These are phyloP conservation scores for Dicerorhinus sumatrensis DNA, from an alignment of 2,113 vertebrate species.

Conservation along the genomic window DNA sequence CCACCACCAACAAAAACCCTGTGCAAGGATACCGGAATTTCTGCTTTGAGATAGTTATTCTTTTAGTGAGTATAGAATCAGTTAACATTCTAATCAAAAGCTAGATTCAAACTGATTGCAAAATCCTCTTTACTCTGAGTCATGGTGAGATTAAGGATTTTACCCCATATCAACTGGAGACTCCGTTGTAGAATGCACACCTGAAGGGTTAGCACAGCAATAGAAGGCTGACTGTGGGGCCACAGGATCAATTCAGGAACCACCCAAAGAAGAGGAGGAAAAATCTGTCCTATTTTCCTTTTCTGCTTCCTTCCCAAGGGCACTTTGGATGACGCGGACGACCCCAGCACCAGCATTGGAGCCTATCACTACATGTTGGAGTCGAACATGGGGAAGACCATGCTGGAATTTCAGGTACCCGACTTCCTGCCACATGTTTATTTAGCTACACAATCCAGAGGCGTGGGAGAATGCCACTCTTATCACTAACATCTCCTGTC, in stretches of 20 bases:
- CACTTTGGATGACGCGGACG: slow-evolving; percentile 89
- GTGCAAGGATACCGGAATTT: neutral
- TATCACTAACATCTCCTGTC: neutral
- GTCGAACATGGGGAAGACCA: slow-evolving; percentile 92
- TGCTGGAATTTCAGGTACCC: slow-evolving; percentile 96
- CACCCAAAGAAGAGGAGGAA: neutral
- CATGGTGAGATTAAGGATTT: neutral
- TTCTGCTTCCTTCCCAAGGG: slow-evolving; percentile 85
- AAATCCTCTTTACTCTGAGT: neutral
- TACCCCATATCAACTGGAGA: neutral
- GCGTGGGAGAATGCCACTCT: neutral
- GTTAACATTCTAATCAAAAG: slow-evolving; percentile 3
- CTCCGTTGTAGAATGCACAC: neutral
- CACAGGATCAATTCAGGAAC: neutral
- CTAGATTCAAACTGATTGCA: neutral
- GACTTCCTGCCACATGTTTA: neutral
- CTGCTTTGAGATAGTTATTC: neutral
- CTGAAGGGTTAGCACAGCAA: neutral
- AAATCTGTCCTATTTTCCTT: neutral
- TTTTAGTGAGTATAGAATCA: neutral
- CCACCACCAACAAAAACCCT: neutral
- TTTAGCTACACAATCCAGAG: neutral
- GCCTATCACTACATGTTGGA: slow-evolving; percentile 93
- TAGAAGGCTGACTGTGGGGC: neutral
- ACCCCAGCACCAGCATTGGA: slow-evolving; percentile 93